Evolutionary conservation across 1,140 invertebrate species (phyloP).

Genomic region (Matsumurasca onukii): DNA sequence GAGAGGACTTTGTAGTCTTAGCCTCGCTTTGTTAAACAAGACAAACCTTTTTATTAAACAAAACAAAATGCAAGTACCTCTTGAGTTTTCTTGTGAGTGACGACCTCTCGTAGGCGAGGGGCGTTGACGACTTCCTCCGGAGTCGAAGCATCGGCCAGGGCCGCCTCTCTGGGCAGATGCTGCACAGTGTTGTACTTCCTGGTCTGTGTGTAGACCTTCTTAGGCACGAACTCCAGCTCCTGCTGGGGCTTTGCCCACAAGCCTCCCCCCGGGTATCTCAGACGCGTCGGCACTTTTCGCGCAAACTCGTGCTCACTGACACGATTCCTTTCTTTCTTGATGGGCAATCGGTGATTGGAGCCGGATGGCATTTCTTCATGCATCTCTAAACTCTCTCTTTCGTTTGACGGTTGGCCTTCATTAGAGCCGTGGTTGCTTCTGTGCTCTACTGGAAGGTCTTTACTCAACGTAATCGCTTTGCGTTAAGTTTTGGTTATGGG

Average conservation of each 20-base stretch:
- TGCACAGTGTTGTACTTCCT: constrained; percentile 57
- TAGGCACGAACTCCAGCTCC: constrained; percentile 60
- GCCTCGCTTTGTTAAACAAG: too few species aligned
- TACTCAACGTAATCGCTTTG: neutral
- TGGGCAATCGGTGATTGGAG: neutral
- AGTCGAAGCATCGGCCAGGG: constrained; percentile 55
- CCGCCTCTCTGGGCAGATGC: constrained; percentile 58
- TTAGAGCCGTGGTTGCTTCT: neutral
- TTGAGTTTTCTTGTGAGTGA: constrained; percentile 68
- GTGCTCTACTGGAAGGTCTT: neutral
- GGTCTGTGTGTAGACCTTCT: constrained; percentile 66
- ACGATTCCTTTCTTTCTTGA: constrained; percentile 4
- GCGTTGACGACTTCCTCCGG: constrained; percentile 61
- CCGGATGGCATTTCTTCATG: neutral
- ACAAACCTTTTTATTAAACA: too few species aligned
- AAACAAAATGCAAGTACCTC: too few species aligned
- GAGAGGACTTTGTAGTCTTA: too few species aligned
- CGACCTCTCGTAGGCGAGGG: constrained; percentile 61
- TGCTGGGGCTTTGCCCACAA: constrained; percentile 51
- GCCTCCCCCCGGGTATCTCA: constrained; percentile 53
- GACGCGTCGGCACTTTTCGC: constrained; percentile 50
- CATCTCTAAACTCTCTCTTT: neutral
- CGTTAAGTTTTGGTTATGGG: too few species aligned
- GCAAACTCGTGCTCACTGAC: constrained; percentile 50
- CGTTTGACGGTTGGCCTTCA: neutral